These are phyloP conservation scores for Aquatica leii DNA, from an alignment of 2,888 invertebrate genomes.

Conservation along the genomic window DNA sequence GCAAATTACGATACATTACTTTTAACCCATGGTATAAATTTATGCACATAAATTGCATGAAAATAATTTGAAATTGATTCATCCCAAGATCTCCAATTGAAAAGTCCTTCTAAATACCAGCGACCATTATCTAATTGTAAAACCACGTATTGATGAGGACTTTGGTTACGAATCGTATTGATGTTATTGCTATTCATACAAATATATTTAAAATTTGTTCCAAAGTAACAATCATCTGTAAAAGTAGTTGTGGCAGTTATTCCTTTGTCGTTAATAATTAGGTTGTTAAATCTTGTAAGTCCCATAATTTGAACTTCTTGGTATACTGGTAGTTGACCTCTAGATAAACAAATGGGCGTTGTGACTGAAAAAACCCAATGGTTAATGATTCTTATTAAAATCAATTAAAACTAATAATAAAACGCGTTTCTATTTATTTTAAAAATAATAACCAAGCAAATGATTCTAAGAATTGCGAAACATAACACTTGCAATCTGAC, in stretches of 20 bases:
- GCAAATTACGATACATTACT: constrained; percentile 25
- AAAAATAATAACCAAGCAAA: too few species aligned
- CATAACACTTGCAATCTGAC: too few species aligned
- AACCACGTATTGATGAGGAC: constrained; percentile 7
- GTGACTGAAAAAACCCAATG: constrained; percentile 2
- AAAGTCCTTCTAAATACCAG: constrained; percentile 24
- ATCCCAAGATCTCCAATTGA: constrained; percentile 15
- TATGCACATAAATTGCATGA: constrained; percentile 22
- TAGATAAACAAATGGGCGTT: constrained; percentile 18
- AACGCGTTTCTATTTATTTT: too few species aligned
- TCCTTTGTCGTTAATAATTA: not conserved
- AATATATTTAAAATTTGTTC: constrained; percentile 7
- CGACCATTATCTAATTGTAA: not conserved
- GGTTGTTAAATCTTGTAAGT: not conserved
- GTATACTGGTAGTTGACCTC: not conserved
- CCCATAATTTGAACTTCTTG: constrained; percentile 14
- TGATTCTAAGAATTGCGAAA: too few species aligned
- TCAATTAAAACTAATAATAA: too few species aligned
- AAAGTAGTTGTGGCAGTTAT: not conserved
- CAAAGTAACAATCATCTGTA: constrained; percentile 13
- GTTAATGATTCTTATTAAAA: too few species aligned
- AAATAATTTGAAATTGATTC: not conserved
- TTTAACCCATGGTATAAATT: constrained; percentile 28
- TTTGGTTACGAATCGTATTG: not conserved
- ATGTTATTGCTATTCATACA: constrained; percentile 15